Evolutionary conservation across 2,888 invertebrate species (phyloP).

Genomic region (Daptonema setosum): DNA sequence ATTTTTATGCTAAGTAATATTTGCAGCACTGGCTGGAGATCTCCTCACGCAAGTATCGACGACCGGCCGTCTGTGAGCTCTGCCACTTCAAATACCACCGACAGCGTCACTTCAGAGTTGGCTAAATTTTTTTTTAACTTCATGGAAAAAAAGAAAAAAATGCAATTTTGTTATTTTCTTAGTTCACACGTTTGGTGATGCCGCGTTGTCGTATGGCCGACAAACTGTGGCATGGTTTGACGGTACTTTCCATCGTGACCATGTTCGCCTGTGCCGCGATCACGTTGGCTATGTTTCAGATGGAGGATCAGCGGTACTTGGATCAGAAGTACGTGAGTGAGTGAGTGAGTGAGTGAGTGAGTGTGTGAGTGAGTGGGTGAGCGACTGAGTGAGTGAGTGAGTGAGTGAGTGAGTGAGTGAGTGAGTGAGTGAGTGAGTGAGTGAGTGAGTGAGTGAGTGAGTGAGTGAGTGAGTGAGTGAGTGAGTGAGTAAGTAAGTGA

Average conservation of each 20-base stretch:
- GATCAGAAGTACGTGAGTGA: too few relatives aligned
- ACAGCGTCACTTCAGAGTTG: conserved; percentile 35
- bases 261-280: conserved; percentile 36
- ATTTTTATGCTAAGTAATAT: not conserved
- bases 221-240: conserved; percentile 33
- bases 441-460: too few relatives aligned
- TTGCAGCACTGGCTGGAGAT: conserved; percentile 36
- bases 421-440: too few relatives aligned
- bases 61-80: conserved; percentile 35
- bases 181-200: conserved; percentile 34
- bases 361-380: too few relatives aligned
- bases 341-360: too few relatives aligned
- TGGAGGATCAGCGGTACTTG: too few relatives aligned
- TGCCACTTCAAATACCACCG: conserved; percentile 36
- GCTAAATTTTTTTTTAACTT: not conserved
- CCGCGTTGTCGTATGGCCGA: conserved; percentile 33
- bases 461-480: too few relatives aligned
- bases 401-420: too few relatives aligned
- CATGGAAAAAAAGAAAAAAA: not conserved
- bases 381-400: too few relatives aligned
- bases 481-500: too few relatives aligned
- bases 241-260: conserved; percentile 32
- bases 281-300: conserved; percentile 34
- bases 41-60: conserved; percentile 31
- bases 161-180: conserved; percentile 13